Percentiles rank a stretch among this genome's conserved stretches.
Evolutionary conservation across 2,888 invertebrate genomes (phyloP).

Genomic region (Ochropleura plecta): DNA sequence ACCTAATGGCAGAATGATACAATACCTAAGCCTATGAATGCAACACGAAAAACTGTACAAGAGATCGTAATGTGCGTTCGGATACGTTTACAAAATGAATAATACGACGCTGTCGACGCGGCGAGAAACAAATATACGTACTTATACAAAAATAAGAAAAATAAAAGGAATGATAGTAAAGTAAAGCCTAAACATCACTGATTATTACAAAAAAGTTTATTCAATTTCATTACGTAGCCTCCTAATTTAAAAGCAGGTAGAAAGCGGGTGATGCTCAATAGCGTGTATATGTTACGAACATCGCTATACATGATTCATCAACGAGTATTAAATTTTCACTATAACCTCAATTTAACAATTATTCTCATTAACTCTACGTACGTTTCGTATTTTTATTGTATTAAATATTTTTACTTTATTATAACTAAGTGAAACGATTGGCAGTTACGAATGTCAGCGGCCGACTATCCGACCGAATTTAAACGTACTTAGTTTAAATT

Average conservation of each 20-base stretch:
- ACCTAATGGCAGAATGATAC: slow-evolving; percentile 67
- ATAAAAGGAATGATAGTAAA: slow-evolving; percentile 69
- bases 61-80: slow-evolving; percentile 81
- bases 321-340: slow-evolving; percentile 89
- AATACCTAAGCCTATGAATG: slow-evolving; percentile 70
- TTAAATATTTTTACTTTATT: slow-evolving; percentile 74
- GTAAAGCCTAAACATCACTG: slow-evolving; percentile 62
- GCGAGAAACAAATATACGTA: slow-evolving; percentile 52
- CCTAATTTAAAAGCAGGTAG: slow-evolving; percentile 59
- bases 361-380: slow-evolving; percentile 84
- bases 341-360: slow-evolving; percentile 88
- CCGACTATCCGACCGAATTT: slow-evolving; percentile 70
- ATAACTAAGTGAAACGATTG: slow-evolving; percentile 84
- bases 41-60: slow-evolving; percentile 71
- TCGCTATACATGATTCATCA: slow-evolving; percentile 82
- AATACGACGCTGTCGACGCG: slow-evolving; percentile 44
- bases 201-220: slow-evolving; percentile 41
- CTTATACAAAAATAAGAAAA: slow-evolving; percentile 51
- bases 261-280: slow-evolving; percentile 66
- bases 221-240: slow-evolving; percentile 46
- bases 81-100: slow-evolving; percentile 66
- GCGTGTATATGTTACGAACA: slow-evolving; percentile 70
- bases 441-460: slow-evolving; percentile 81
- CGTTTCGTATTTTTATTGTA: slow-evolving; percentile 77
- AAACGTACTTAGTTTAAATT: slow-evolving; percentile 67